Evolutionary conservation across 1,140 invertebrate genomes (phyloP).

Genomic region (Luehdorfia chinensis): DNA sequence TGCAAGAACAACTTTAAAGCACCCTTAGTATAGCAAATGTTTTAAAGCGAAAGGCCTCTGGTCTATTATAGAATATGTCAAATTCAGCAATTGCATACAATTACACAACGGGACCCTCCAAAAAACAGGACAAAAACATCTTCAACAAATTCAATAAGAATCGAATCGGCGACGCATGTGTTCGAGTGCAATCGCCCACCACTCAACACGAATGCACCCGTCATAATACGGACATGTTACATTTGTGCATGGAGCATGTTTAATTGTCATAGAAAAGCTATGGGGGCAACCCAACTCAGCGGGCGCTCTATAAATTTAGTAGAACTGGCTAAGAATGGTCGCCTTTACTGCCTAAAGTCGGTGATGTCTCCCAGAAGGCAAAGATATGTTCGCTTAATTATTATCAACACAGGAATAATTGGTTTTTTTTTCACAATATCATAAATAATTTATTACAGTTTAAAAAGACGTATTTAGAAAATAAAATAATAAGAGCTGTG

Average conservation of each 20-base stretch:
- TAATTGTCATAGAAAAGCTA: conserved; percentile 51
- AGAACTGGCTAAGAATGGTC: no score
- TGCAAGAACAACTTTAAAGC: no score
- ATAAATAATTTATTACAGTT: no score
- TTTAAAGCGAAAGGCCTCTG: no score
- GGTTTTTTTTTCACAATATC: no score
- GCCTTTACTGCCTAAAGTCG: neutral
- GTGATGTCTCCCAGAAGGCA: conserved; percentile 10
- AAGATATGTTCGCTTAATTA: no score
- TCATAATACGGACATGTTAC: conserved; percentile 55
- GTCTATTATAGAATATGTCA: conserved; percentile 4
- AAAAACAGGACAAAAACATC: conserved; percentile 53
- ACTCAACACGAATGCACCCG: conserved; percentile 42
- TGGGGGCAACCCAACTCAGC: conserved; percentile 36
- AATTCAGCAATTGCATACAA: conserved; percentile 16
- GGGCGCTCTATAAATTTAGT: conserved; percentile 20
- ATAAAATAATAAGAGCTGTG: no score
- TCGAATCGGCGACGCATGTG: conserved; percentile 62
- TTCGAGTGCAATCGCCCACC: conserved; percentile 46
- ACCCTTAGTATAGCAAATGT: no score
- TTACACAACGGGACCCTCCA: conserved; percentile 14
- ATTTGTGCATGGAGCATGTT: conserved; percentile 36
- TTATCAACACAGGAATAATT: no score
- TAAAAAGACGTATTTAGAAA: no score
- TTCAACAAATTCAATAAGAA: conserved; percentile 63